Base-by-base conservation (phyloP, 1,140 invertebrate species). In the Drosophila dunni region DNA sequence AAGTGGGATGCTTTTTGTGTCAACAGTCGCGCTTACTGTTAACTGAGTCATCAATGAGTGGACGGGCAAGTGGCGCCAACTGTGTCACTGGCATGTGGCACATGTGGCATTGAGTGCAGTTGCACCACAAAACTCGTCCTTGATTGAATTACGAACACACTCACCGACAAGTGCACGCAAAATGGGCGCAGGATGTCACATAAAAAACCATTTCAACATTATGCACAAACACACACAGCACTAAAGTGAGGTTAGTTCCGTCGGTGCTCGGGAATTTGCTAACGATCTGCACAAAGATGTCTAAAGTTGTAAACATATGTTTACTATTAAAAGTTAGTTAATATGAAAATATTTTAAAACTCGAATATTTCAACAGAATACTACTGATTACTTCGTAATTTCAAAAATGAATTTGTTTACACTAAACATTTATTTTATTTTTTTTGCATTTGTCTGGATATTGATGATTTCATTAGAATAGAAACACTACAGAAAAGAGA, bases 101-200 rank as follows among this genome's bases (percentile, higher is more conserved):
- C 51, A 38, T 38, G 8, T 42, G 38, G n/a, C 40, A 42, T 42
- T 42, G 40, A 42, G 40, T 56, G 54, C 46, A 64, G 57, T 38
- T 63, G 57, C 53, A 45, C 20, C 33, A 46, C 42, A 42, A 15
- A 42, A 57, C 34, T 46, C 46, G 81, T 85, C 82, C 82, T 85
- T 85, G 81, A 78, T 85, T 78, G 70, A 63, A 67, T 86, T 81
- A 72, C 68, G 50, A 44, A 42, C 7, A 46, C 40, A 44, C n/a
- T 9, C 3, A 29, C 24, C 0, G 24, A 29, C 50, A 46, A 24
- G 34, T 40, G 33, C n/a, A 33, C 13, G 17, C 9, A 9, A 13
- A 24, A 15, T 40, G 13, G 15, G 13, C 7, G 15, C 36, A 17
- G 45, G 1, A 29, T 51, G 17, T 29, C 38, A 24, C 6, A n/a